Percentiles rank a stretch among this genome's conserved stretches.
These are phyloP conservation scores for Acleris sparsana DNA, from an alignment of 2,888 invertebrate genomes.

Conservation along the genomic window DNA sequence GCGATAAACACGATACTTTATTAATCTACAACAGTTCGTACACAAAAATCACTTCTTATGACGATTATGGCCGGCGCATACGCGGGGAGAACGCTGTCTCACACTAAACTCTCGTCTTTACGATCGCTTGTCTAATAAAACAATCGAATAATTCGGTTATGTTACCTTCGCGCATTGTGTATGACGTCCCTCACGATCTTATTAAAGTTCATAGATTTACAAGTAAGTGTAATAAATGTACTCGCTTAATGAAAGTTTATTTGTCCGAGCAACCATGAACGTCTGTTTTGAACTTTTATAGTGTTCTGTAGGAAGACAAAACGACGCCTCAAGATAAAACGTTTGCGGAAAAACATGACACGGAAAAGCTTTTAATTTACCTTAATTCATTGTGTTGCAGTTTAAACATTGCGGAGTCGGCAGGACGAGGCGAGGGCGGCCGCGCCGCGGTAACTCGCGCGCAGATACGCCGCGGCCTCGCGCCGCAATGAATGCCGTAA, in stretches of 20 bases:
- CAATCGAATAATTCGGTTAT: slow-evolving; percentile 64
- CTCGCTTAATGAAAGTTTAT: slow-evolving; percentile 35
- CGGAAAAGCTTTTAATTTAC: slow-evolving; percentile 69
- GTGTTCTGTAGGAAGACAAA: slow-evolving; percentile 30
- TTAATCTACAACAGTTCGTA: slow-evolving; percentile 55
- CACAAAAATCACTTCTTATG: slow-evolving; percentile 68
- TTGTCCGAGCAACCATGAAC: slow-evolving; percentile 10
- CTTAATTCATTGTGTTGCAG: slow-evolving; percentile 65
- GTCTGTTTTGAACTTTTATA: slow-evolving; percentile 20
- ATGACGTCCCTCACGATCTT: slow-evolving; percentile 47
- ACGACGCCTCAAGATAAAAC: slow-evolving; percentile 38
- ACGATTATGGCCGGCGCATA: slow-evolving; percentile 50
- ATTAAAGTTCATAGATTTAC: slow-evolving; percentile 33
- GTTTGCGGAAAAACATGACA: slow-evolving; percentile 59
- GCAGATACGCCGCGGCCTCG: slow-evolving; percentile 70
- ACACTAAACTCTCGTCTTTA: slow-evolving; percentile 66
- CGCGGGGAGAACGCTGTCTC: slow-evolving; percentile 45
- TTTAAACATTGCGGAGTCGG: slow-evolving; percentile 47
- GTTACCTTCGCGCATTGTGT: slow-evolving; percentile 43
- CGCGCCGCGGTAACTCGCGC: slow-evolving; percentile 58
- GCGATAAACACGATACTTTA: slow-evolving; percentile 61
- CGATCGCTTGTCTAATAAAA: slow-evolving; percentile 72
- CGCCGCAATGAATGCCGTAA: slow-evolving; percentile 75
- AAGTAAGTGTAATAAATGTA: slow-evolving; percentile 19
- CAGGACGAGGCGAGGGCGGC: slow-evolving; percentile 7